A percentile compares a stretch with the other conserved stretches of the same genome.
These are phyloP conservation scores for Bufotes viridis DNA, from an alignment of 2,797 vertebrate species.

Conservation along the genomic window DNA sequence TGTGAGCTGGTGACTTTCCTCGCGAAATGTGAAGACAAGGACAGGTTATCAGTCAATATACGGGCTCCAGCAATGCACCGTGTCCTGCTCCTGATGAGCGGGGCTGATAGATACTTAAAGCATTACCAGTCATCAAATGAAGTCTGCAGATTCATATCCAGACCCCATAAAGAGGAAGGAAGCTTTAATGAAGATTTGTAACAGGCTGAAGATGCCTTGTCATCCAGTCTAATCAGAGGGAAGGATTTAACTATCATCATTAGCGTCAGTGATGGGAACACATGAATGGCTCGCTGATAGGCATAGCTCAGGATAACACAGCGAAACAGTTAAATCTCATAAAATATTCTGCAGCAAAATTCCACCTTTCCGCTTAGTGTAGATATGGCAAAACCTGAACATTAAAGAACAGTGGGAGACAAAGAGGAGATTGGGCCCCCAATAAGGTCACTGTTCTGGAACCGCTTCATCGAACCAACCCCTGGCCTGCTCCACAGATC, in stretches of 20 bases:
- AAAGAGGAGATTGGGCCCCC: not conserved
- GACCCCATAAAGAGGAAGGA: slow-evolving; percentile 43
- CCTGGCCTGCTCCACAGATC: too few species aligned
- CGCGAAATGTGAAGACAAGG: slow-evolving; percentile 65
- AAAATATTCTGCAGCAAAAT: not conserved
- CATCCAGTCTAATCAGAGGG: slow-evolving; percentile 13
- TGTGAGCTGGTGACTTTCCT: slow-evolving; percentile 67
- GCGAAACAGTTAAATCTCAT: not conserved
- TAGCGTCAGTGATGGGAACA: slow-evolving; percentile 3
- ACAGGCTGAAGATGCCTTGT: slow-evolving; percentile 38
- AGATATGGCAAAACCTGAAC: not conserved
- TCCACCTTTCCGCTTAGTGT: not conserved
- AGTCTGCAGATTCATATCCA: slow-evolving; percentile 52
- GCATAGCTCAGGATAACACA: not conserved
- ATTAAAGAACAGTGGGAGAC: not conserved
- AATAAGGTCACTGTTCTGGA: not conserved
- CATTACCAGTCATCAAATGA: slow-evolving; percentile 60
- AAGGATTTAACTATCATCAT: slow-evolving; percentile 42
- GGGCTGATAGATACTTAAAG: slow-evolving; percentile 59
- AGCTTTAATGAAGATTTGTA: slow-evolving; percentile 60
- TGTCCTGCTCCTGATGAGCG: slow-evolving; percentile 56
- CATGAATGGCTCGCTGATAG: not conserved
- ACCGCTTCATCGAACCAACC: too few species aligned
- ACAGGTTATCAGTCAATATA: slow-evolving; percentile 62
- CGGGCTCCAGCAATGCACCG: slow-evolving; percentile 52